phyloP scores from a whole-genome alignment of 2,888 invertebrate species.

The Himalopsyche anomala region DNA sequence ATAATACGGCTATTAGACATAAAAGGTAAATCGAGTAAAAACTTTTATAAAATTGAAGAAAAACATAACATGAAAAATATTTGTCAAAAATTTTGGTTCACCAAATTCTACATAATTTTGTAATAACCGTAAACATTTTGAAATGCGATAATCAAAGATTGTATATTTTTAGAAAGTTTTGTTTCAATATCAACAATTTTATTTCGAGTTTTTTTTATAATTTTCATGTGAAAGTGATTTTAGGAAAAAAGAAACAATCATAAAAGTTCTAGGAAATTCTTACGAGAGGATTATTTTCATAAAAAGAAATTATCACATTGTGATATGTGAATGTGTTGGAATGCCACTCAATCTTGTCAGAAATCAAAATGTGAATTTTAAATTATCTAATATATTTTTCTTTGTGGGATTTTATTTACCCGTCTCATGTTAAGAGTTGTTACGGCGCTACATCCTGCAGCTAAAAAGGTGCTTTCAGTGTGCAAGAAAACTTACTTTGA shows the following conservation, averaged over 20 bases:
- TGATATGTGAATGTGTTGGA: slow-evolving; percentile 20
- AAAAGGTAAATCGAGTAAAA: neutral
- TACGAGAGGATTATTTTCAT: neutral
- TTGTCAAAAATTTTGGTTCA: slow-evolving; percentile 11
- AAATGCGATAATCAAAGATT: slow-evolving; percentile 11
- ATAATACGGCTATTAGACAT: no score
- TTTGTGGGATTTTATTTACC: no score
- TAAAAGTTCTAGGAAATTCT: slow-evolving; percentile 23
- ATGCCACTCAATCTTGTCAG: slow-evolving; percentile 9
- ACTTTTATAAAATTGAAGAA: slow-evolving; percentile 31
- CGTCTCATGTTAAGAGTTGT: no score
- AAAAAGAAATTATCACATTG: slow-evolving; percentile 10
- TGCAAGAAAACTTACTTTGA: no score
- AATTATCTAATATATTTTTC: no score
- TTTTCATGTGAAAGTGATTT: slow-evolving; percentile 8
- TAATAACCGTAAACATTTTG: neutral
- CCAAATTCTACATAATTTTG: neutral
- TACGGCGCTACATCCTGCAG: no score
- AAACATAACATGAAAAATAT: slow-evolving; percentile 21
- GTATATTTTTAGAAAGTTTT: slow-evolving; percentile 23
- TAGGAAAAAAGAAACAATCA: neutral
- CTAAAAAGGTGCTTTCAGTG: no score
- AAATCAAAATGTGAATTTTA: no score
- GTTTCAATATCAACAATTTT: neutral
- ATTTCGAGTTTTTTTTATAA: neutral